Conservation (phyloP, 2,888 invertebrate genomes). For the Callosobruchus maculatus region DNA sequence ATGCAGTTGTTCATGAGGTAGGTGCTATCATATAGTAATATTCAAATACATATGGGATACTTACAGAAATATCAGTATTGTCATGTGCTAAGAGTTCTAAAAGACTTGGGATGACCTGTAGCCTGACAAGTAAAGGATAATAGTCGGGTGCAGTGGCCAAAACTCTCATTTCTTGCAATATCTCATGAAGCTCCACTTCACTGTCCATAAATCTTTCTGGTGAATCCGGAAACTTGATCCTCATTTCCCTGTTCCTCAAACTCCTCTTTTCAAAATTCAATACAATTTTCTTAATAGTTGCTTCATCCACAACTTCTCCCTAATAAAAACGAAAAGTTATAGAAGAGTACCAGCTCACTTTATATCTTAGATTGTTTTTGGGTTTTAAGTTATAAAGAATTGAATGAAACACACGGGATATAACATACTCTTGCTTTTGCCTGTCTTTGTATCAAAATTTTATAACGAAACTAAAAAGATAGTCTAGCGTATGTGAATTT, state of each 20-base stretch:
- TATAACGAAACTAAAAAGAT: too few relatives aligned
- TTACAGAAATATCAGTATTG: conserved; percentile 78
- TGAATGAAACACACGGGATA: too few relatives aligned
- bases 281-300: conserved; percentile 81
- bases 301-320: conserved; percentile 87
- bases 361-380: too few relatives aligned
- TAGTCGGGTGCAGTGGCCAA: conserved; percentile 94
- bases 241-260: conserved; percentile 92
- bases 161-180: conserved; percentile 84
- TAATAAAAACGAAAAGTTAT: conserved; percentile 39
- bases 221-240: conserved; percentile 95
- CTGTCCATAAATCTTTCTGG: conserved; percentile 99
- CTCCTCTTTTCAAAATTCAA: conserved; percentile 92
- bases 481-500: too few relatives aligned
- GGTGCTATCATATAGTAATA: too few relatives aligned
- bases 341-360: neutral
- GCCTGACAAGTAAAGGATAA: conserved; percentile 85
- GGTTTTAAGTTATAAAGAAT: too few relatives aligned
- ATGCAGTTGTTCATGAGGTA: too few relatives aligned
- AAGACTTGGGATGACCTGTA: conserved; percentile 86
- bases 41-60: conserved; percentile 16
- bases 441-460: too few relatives aligned
- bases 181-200: conserved; percentile 73
- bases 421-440: too few relatives aligned
- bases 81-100: conserved; percentile 92